Conservation (phyloP, 2,797 vertebrate species). For the Hydrophis major region DNA sequence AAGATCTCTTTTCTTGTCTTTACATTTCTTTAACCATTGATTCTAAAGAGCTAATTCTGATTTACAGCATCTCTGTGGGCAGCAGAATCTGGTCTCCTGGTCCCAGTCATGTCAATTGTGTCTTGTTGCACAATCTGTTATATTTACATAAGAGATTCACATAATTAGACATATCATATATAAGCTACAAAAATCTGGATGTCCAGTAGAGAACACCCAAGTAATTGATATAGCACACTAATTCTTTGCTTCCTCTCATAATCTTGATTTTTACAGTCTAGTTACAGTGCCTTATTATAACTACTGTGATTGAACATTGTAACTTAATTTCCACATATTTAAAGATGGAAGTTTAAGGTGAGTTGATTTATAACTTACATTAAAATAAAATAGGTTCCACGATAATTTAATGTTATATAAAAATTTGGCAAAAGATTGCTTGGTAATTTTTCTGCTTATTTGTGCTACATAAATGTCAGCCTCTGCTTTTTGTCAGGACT, state of each 20-base stretch:
- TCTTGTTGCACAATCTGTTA: neutral
- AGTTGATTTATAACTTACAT: neutral
- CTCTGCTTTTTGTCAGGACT: neutral
- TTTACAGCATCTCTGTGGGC: constrained; percentile 24
- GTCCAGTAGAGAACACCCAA: neutral
- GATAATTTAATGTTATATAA: neutral
- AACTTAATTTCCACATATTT: neutral
- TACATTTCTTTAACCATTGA: constrained; percentile 27
- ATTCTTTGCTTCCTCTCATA: neutral
- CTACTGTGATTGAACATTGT: neutral
- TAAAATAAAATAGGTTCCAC: neutral
- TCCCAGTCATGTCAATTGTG: neutral
- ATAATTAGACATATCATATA: neutral
- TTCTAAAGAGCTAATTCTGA: constrained; percentile 45
- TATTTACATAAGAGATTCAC: neutral
- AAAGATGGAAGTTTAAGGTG: neutral
- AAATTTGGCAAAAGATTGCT: neutral
- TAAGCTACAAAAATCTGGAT: neutral
- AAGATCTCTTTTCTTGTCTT: constrained; percentile 49
- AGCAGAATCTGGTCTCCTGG: neutral
- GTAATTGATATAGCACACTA: neutral
- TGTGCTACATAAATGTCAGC: neutral
- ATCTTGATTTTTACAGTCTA: neutral
- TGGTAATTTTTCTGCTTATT: neutral
- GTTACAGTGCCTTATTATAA: neutral